Percentiles rank a stretch among this genome's conserved stretches.
phyloP scores from a whole-genome alignment of 2,113 vertebrate genomes.

The Corythaeola cristata region DNA sequence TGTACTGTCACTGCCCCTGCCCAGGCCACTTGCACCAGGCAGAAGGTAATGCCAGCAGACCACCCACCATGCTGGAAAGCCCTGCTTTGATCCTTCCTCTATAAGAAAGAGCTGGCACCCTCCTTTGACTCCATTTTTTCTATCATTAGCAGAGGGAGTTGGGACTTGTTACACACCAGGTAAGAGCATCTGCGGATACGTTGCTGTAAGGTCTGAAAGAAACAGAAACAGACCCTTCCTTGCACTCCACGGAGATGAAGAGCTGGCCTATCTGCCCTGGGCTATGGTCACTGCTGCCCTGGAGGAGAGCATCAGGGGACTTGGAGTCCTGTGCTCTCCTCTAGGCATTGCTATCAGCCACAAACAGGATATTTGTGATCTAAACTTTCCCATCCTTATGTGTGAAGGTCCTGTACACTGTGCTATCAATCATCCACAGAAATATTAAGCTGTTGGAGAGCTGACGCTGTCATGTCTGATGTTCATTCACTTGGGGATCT shows the following conservation, averaged over 20 bases:
- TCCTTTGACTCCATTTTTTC: not conserved
- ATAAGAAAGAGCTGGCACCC: not conserved
- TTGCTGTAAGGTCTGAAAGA: not conserved
- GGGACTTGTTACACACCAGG: not conserved
- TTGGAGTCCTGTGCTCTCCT: not conserved
- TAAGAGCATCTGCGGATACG: too few relatives aligned
- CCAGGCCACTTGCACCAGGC: not conserved
- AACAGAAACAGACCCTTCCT: not conserved
- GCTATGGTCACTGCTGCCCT: not conserved
- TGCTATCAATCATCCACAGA: slow-evolving; percentile 8
- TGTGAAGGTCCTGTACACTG: not conserved
- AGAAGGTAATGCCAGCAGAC: not conserved
- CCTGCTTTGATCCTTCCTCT: not conserved
- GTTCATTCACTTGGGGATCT: not conserved
- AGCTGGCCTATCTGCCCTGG: not conserved
- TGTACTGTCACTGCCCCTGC: not conserved
- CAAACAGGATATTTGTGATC: not conserved
- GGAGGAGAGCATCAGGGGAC: not conserved
- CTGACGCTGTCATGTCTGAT: not conserved
- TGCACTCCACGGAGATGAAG: not conserved
- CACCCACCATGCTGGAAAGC: not conserved
- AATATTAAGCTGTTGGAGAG: slow-evolving; percentile 15
- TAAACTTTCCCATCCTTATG: not conserved
- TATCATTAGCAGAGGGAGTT: not conserved
- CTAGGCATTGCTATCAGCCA: not conserved